These are phyloP conservation scores for Anodontia alba DNA, from an alignment of 2,888 invertebrate species.

Conservation along the genomic window DNA sequence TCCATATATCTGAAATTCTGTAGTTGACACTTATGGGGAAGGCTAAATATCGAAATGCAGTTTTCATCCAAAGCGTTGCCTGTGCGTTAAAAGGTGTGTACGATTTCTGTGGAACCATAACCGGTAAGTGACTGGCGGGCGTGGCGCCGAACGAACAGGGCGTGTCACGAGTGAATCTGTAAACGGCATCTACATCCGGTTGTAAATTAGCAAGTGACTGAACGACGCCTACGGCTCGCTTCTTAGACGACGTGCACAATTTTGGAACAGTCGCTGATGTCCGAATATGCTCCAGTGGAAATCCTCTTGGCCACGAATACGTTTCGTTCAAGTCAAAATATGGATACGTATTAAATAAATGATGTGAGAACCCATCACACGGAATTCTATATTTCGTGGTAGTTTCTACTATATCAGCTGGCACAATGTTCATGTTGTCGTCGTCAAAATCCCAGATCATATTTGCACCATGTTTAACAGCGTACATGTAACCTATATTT, in stretches of 20 bases:
- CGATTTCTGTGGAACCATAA: neutral
- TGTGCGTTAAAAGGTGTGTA: slow-evolving; percentile 41
- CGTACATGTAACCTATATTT: slow-evolving; percentile 46
- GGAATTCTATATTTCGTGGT: neutral
- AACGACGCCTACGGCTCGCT: slow-evolving; percentile 18
- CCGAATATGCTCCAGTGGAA: slow-evolving; percentile 29
- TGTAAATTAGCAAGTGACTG: slow-evolving; percentile 39
- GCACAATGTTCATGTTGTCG: slow-evolving; percentile 17
- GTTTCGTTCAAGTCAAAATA: slow-evolving; percentile 29
- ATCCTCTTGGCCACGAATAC: slow-evolving; percentile 41
- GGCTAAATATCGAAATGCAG: slow-evolving; percentile 26
- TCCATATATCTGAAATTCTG: slow-evolving; percentile 41
- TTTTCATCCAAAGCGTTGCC: slow-evolving; percentile 31
- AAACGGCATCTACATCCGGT: slow-evolving; percentile 49
- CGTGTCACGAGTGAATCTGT: slow-evolving; percentile 27
- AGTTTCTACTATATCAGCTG: neutral
- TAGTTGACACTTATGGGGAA: slow-evolving; percentile 29
- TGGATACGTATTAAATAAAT: slow-evolving; percentile 41
- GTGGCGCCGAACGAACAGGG: slow-evolving; percentile 29
- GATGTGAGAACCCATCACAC: neutral
- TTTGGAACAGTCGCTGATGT: neutral
- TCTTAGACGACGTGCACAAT: neutral
- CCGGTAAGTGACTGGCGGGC: slow-evolving; percentile 8
- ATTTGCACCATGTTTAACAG: slow-evolving; percentile 31
- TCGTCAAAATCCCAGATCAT: slow-evolving; percentile 46